These are phyloP conservation scores for Leptinotarsa texana DNA, from an alignment of 1,140 invertebrate genomes.

Conservation along the genomic window DNA sequence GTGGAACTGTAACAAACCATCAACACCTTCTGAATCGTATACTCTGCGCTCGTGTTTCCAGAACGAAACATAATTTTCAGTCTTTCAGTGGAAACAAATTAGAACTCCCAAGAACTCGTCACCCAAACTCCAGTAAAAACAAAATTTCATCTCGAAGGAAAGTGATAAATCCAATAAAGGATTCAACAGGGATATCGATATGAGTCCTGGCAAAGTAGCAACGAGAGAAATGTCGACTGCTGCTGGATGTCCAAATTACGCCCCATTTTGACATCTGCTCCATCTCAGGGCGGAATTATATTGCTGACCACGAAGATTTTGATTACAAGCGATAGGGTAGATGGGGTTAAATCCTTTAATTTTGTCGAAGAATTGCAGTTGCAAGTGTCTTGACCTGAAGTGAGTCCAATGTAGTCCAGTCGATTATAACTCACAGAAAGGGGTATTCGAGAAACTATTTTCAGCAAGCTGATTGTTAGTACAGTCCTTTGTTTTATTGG, in stretches of 20 bases:
- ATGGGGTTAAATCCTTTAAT: not conserved
- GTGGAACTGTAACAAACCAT: no score
- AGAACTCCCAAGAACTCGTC: not conserved
- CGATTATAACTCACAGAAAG: no score
- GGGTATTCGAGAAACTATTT: no score
- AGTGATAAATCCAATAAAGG: not conserved
- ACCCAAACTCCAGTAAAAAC: not conserved
- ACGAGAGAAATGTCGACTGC: not conserved
- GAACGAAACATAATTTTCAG: no score
- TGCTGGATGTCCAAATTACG: not conserved
- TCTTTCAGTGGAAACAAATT: no score
- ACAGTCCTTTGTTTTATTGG: no score
- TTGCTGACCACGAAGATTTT: not conserved
- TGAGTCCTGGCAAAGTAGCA: not conserved
- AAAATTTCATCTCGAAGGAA: not conserved
- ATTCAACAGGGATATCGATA: conserved; percentile 5
- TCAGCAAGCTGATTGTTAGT: no score
- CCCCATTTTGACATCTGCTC: not conserved
- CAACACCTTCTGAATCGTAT: no score
- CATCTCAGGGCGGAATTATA: not conserved
- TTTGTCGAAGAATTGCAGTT: not conserved
- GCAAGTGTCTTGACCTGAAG: no score
- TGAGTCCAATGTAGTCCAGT: no score
- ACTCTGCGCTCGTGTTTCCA: no score
- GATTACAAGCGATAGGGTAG: not conserved